phyloP scores from a whole-genome alignment of 1,140 invertebrate genomes.

The Hypothenemus hampei region DNA sequence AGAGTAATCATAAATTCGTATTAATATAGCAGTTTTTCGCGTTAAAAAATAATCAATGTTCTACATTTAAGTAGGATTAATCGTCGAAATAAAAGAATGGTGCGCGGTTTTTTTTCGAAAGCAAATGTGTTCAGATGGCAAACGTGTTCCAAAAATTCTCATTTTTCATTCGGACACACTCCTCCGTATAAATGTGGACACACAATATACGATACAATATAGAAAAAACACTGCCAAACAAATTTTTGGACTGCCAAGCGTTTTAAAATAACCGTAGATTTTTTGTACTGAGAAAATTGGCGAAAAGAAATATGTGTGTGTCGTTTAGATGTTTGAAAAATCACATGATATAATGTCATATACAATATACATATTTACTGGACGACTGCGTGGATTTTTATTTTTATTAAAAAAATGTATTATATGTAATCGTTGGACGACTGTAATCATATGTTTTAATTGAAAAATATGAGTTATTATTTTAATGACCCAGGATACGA shows the following conservation, averaged over 20 bases:
- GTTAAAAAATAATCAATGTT: slow-evolving; percentile 2
- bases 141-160: no score
- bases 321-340: slow-evolving; percentile 25
- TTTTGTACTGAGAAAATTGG: slow-evolving; percentile 10
- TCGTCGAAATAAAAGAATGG: no score
- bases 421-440: no score
- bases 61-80: background rate
- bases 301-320: slow-evolving; percentile 19
- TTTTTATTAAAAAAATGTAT: slow-evolving; percentile 23
- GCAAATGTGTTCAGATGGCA: no score
- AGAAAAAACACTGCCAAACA: slow-evolving; percentile 45
- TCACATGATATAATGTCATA: slow-evolving; percentile 22
- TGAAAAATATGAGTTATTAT: no score
- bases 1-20: slow-evolving; percentile 7
- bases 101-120: no score
- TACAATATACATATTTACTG: no score
- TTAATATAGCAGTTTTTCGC: background rate
- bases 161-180: no score
- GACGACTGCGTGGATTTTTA: slow-evolving; percentile 34
- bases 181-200: no score
- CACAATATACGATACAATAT: no score
- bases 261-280: slow-evolving; percentile 34
- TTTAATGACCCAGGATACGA: no score
- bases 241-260: slow-evolving; percentile 40
- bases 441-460: slow-evolving; percentile 30